Evolutionary conservation across 2,797 vertebrate genomes (phyloP), one percentile per base, ranked within the genome.

Genomic region (Benthosema pterotum): DNA sequence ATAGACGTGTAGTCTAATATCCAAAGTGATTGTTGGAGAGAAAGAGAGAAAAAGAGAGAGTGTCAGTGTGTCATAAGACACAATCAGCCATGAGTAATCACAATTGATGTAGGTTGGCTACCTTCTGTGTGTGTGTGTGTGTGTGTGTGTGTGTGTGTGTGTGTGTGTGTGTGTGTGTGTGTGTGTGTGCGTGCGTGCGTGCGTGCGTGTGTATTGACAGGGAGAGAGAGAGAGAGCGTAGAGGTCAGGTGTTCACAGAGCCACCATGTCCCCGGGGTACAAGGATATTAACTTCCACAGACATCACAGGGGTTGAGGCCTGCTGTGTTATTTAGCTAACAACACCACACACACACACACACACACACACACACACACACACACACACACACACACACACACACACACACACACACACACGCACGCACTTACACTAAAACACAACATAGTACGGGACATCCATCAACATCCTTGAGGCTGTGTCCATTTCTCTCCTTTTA

Each of bases 251-350:
- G 79, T 80, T 87, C 84, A 82, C 69, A 67, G 62, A 80, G 77
- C 53, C 13, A 82, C 73, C 56, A 68, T 78, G 72, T 84, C 89
- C 87, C 63, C 71, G 22, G 87, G 87, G 84, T 71, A 81, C 59
- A 53, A 74, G 75, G 83, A 88, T 87, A 86, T 90, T 85, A 88
- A 65, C 85, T 88, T 87, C 84, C 87, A 83, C 69, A 82, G 75
- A 84, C 83, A 86, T 85, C 82, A 88, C 82, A 88, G 68, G 4
- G 73, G 22, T n/a, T n/a, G 83, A 79, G 77, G 69, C 74, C 80
- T 78, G 75, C 77, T 86, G 78, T 75, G 87, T 84, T 86, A 85
- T 86, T 76, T 78, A 80, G 69, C 84, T 70, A 83, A 79, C 69
- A 67, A 53, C 64, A 66, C 62, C 72, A 66, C 49, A 46, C 57